These are phyloP conservation scores for Mesochorus sp. DNA, from an alignment of 2,888 invertebrate species.

Conservation along the genomic window DNA sequence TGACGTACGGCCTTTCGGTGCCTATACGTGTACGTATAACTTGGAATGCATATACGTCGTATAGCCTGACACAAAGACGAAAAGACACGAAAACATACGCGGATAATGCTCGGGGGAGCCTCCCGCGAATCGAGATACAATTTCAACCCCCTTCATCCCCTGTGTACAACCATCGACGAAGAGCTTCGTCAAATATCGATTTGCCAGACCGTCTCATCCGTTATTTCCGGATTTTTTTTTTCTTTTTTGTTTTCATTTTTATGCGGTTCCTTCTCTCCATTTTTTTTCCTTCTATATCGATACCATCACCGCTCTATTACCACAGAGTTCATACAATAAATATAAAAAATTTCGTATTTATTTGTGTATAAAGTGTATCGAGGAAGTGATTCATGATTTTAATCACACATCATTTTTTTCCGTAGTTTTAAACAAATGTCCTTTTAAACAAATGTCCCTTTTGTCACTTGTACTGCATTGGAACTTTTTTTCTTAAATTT, in stretches of 20 bases:
- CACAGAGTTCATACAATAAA: no score
- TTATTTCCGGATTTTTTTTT: slow-evolving; percentile 35
- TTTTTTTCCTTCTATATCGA: not conserved
- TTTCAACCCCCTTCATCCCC: slow-evolving; percentile 43
- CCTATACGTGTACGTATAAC: not conserved
- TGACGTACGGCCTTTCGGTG: slow-evolving; percentile 55
- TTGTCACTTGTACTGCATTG: no score
- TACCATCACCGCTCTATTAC: no score
- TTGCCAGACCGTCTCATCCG: slow-evolving; percentile 52
- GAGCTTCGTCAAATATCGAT: slow-evolving; percentile 61
- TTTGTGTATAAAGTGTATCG: no score
- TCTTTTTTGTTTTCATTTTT: not conserved
- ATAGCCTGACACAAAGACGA: slow-evolving; percentile 24
- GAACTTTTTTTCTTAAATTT: no score
- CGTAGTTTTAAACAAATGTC: no score
- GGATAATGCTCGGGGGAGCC: slow-evolving; percentile 42
- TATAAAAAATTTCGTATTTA: no score
- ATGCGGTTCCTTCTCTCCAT: not conserved
- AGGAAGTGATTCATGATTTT: no score
- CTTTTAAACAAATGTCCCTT: no score
- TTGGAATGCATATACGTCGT: not conserved
- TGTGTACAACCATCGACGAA: slow-evolving; percentile 25
- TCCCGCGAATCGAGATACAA: slow-evolving; percentile 58
- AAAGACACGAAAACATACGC: slow-evolving; percentile 39
- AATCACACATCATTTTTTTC: no score